phyloP scores from a whole-genome alignment of 2,797 vertebrate genomes.

The Silurus lanzhouensis region DNA sequence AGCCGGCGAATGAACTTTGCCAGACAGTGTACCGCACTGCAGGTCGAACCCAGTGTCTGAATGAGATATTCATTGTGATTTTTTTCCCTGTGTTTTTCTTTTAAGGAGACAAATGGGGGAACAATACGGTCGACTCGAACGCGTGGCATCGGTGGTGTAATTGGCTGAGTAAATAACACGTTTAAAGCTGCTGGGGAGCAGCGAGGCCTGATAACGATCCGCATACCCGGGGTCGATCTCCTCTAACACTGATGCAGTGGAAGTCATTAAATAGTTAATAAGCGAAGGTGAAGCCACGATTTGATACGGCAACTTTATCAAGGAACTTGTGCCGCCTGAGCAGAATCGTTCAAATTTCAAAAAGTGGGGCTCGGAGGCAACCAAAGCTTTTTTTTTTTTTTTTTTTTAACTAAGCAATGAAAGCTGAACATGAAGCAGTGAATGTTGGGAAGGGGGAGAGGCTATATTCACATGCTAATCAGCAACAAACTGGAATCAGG shows the following conservation, averaged over 20 bases:
- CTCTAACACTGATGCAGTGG: constrained; percentile 42
- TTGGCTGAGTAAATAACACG: constrained; percentile 51
- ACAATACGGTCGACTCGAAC: constrained; percentile 3
- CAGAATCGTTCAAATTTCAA: background rate
- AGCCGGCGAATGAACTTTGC: constrained; percentile 17
- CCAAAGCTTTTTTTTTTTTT: background rate
- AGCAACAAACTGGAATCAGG: no score
- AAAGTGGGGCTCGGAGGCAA: background rate
- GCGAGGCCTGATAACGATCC: constrained; percentile 41
- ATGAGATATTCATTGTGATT: constrained; percentile 12
- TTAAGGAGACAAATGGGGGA: constrained; percentile 32
- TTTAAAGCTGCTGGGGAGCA: constrained; percentile 46
- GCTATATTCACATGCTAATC: no score
- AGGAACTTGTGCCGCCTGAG: background rate
- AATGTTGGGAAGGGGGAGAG: no score
- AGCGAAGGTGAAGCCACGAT: constrained; percentile 11
- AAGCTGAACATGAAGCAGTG: no score
- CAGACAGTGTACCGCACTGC: constrained; percentile 2
- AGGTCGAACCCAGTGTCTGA: constrained; percentile 1
- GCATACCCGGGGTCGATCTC: constrained; percentile 37
- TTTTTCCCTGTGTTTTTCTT: constrained; percentile 12
- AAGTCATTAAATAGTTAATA: constrained; percentile 41
- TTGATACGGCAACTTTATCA: constrained; percentile 17
- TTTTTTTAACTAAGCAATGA: no score
- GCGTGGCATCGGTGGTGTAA: constrained; percentile 43